Evolutionary conservation across 1,140 invertebrate genomes (phyloP).

Genomic region (Euura lappo): DNA sequence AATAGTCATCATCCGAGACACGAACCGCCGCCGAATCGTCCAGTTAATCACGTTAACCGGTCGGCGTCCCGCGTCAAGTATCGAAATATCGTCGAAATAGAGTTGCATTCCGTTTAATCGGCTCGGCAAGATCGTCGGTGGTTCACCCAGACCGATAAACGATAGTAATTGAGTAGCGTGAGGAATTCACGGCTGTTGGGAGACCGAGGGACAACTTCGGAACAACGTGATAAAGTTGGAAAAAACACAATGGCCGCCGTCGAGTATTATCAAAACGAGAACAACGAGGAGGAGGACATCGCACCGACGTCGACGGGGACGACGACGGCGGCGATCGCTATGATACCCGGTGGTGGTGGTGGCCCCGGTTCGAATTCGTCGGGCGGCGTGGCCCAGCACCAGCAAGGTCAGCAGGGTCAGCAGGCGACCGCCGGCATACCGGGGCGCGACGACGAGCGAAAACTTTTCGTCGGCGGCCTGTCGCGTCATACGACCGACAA

Average conservation of each 20-base stretch:
- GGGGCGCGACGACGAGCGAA: conserved; percentile 61
- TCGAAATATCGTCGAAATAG: not conserved
- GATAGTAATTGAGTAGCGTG: no score
- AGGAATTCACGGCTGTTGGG: not conserved
- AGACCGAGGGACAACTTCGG: not conserved
- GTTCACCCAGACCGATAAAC: not conserved
- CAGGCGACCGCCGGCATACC: conserved; percentile 59
- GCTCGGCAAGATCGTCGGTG: not conserved
- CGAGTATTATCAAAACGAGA: conserved; percentile 51
- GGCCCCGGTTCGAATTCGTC: conserved; percentile 31
- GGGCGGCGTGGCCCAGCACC: conserved; percentile 27
- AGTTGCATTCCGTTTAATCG: not conserved
- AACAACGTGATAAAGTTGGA: not conserved
- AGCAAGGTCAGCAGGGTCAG: conserved; percentile 30
- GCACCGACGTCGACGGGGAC: conserved; percentile 15
- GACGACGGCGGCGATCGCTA: conserved; percentile 10
- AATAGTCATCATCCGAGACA: not conserved
- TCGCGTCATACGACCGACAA: conserved; percentile 60
- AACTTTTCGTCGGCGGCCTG: conserved; percentile 61
- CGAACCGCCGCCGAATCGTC: not conserved
- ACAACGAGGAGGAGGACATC: conserved; percentile 38
- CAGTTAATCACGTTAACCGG: not conserved
- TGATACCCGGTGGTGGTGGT: conserved; percentile 15
- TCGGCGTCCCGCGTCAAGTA: not conserved
- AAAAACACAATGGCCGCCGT: conserved; percentile 49